Conservation (phyloP, 2,797 vertebrate genomes). For the Telmatherina bonti region DNA sequence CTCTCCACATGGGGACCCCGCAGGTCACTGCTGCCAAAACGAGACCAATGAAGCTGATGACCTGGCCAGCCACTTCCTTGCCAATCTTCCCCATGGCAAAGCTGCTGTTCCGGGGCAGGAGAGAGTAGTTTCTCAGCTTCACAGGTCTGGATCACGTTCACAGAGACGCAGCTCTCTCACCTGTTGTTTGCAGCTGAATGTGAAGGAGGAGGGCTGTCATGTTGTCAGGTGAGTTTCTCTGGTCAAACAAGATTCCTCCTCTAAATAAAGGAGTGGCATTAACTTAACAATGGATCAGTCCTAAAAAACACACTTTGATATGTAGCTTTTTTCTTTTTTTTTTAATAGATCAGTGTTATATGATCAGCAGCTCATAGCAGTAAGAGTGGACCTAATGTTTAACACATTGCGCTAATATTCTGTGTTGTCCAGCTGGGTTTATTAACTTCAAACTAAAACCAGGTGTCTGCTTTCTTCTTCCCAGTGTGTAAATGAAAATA, state of each 20-base stretch:
- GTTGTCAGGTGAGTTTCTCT: slow-evolving; percentile 62
- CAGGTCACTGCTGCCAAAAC: slow-evolving; percentile 71
- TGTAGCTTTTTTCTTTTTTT: slow-evolving; percentile 3
- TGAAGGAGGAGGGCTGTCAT: slow-evolving; percentile 50
- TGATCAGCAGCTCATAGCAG: too few relatives aligned
- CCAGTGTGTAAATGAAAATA: too few relatives aligned
- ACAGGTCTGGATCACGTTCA: slow-evolving; percentile 19
- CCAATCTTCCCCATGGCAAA: slow-evolving; percentile 78
- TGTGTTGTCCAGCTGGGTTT: too few relatives aligned
- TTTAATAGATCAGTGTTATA: too few relatives aligned
- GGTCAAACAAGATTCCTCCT: slow-evolving; percentile 75
- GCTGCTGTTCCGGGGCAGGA: slow-evolving; percentile 37
- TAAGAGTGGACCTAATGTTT: too few relatives aligned
- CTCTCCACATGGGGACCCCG: slow-evolving; percentile 85
- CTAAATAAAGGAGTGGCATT: slow-evolving; percentile 52
- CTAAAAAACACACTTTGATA: slow-evolving; percentile 20
- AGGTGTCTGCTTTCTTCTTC: too few relatives aligned
- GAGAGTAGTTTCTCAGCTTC: slow-evolving; percentile 4
- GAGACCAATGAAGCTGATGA: slow-evolving; percentile 77
- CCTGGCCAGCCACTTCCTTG: slow-evolving; percentile 79
- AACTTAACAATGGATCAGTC: slow-evolving; percentile 20
- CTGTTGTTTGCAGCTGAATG: slow-evolving; percentile 49
- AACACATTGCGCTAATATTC: too few relatives aligned
- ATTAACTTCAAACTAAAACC: too few relatives aligned
- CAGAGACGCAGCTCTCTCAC: slow-evolving; percentile 23